phyloP scores from a whole-genome alignment of 2,113 vertebrate species.

The Scomber japonicus region DNA sequence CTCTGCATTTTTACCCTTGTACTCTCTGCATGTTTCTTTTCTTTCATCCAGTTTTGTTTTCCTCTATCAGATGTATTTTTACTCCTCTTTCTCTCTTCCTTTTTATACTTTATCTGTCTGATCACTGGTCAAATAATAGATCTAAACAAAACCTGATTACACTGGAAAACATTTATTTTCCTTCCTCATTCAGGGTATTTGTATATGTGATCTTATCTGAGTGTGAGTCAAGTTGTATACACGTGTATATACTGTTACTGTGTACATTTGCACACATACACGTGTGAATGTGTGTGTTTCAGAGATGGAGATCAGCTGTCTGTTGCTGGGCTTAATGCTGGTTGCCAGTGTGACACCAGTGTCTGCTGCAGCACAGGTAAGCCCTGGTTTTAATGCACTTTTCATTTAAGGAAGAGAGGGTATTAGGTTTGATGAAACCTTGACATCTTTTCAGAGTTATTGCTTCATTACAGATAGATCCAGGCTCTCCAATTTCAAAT shows the following conservation, averaged over 20 bases:
- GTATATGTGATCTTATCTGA: background rate
- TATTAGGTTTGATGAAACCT: too few relatives aligned
- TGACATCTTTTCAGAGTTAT: too few relatives aligned
- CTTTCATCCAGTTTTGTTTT: background rate
- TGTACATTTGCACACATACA: background rate
- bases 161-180: background rate
- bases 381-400: background rate
- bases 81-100: background rate
- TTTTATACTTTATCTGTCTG: background rate
- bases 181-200: background rate
- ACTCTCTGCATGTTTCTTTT: background rate
- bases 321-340: slow-evolving; percentile 45
- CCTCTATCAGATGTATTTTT: background rate
- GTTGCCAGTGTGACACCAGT: slow-evolving; percentile 38
- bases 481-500: background rate
- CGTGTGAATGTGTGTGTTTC: slow-evolving; percentile 39
- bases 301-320: slow-evolving; percentile 83
- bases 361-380: slow-evolving; percentile 60
- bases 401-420: too few relatives aligned
- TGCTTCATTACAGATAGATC: too few relatives aligned
- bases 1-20: too few relatives aligned
- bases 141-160: background rate
- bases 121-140: background rate
- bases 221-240: background rate
- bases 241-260: background rate